phyloP scores from a whole-genome alignment of 1,140 invertebrate genomes.

The Cataglyphis hispanica region DNA sequence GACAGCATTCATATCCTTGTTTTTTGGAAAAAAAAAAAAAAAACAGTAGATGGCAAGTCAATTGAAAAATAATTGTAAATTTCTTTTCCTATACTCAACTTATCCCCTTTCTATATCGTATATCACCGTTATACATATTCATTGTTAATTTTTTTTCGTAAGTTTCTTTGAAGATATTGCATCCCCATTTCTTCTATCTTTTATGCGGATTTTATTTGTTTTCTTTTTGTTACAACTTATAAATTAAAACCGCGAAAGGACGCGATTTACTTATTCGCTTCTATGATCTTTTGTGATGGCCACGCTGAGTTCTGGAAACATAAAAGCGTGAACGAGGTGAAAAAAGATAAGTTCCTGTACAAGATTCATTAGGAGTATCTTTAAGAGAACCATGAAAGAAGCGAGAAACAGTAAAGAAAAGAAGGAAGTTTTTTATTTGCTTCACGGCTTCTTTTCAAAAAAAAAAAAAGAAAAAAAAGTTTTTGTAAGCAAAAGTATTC shows the following conservation, averaged over 20 bases:
- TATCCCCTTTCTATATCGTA: no score
- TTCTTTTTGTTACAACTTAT: constrained; percentile 10
- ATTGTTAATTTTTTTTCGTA: neutral
- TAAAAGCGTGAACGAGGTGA: constrained; percentile 4
- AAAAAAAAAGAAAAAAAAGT: neutral
- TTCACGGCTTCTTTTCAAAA: neutral
- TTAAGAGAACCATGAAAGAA: neutral
- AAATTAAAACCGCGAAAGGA: neutral
- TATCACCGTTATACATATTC: neutral
- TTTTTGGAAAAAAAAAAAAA: no score
- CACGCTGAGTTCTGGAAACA: neutral
- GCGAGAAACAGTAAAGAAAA: neutral
- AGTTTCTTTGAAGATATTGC: neutral
- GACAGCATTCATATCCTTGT: no score
- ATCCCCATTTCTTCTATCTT: neutral
- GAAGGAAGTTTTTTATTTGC: constrained; percentile 31
- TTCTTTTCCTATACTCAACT: no score
- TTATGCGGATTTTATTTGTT: neutral
- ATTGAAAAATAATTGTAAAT: no score
- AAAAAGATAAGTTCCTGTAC: constrained; percentile 8
- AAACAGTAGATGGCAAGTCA: no score
- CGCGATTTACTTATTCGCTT: constrained; percentile 17
- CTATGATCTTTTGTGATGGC: neutral
- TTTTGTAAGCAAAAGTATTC: neutral
- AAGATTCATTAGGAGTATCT: constrained; percentile 49